A percentile compares a stretch with the other conserved stretches of the same genome.
phyloP scores from a whole-genome alignment of 1,140 invertebrate species.

The Homarus americanus region DNA sequence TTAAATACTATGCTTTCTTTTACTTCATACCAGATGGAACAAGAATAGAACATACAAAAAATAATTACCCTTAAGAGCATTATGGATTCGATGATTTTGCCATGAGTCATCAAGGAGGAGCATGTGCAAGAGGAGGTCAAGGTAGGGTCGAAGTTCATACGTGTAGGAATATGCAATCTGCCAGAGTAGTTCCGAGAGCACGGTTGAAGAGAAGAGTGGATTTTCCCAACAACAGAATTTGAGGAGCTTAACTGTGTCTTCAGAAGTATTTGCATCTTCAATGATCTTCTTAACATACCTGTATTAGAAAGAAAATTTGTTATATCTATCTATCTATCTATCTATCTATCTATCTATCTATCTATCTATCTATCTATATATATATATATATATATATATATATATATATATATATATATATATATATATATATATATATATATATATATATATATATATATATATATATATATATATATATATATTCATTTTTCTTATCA shows the following conservation, averaged over 20 bases:
- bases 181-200: conserved; percentile 94
- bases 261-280: conserved; percentile 93
- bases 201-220: conserved; percentile 91
- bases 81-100: conserved; percentile 95
- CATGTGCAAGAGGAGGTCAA: conserved; percentile 92
- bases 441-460: too few relatives aligned
- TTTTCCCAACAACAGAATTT: conserved; percentile 98
- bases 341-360: too few relatives aligned
- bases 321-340: too few relatives aligned
- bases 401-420: too few relatives aligned
- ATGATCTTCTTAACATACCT: conserved; percentile 96
- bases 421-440: too few relatives aligned
- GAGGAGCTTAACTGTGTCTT: conserved; percentile 92
- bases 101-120: conserved; percentile 95
- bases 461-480: too few relatives aligned
- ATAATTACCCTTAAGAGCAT: conserved; percentile 94
- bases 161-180: conserved; percentile 96
- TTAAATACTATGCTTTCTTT: too few relatives aligned
- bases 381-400: too few relatives aligned
- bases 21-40: too few relatives aligned
- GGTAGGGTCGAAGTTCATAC: conserved; percentile 94
- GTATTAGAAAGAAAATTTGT: neutral
- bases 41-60: neutral
- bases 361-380: too few relatives aligned
- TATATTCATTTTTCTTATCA: too few relatives aligned